These are phyloP conservation scores for Cyanistes caeruleus DNA, from an alignment of 2,113 vertebrate species.

Conservation along the genomic window DNA sequence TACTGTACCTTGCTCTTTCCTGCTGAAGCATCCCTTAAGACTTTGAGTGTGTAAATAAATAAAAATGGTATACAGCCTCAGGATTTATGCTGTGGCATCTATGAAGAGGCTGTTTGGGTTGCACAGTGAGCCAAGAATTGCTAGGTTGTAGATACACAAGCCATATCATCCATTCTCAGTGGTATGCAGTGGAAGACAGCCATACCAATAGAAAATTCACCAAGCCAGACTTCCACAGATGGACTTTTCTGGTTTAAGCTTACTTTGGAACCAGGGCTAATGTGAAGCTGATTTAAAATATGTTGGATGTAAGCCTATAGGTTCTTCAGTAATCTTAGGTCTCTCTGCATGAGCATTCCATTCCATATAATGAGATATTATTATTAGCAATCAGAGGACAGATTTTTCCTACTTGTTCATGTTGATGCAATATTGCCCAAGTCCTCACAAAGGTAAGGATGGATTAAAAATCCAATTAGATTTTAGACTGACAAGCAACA, in stretches of 20 bases:
- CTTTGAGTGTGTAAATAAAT: background rate
- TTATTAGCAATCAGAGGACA: background rate
- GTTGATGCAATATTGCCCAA: background rate
- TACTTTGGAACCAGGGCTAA: background rate
- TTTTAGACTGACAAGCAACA: background rate
- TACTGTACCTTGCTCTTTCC: background rate
- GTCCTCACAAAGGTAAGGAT: background rate
- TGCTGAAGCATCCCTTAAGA: background rate
- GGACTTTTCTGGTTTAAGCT: background rate
- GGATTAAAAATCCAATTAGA: background rate
- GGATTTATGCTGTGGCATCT: conserved; percentile 2
- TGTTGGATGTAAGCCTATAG: background rate
- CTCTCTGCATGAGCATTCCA: background rate
- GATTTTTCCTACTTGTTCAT: background rate
- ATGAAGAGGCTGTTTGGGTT: background rate
- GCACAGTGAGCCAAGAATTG: background rate
- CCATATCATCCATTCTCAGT: background rate
- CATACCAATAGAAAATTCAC: background rate
- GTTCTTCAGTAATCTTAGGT: background rate
- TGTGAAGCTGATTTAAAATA: background rate
- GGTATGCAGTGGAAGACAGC: background rate
- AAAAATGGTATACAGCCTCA: background rate
- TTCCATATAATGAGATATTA: background rate
- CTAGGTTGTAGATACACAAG: background rate
- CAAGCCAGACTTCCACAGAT: background rate